These are phyloP conservation scores for Nebria brevicollis DNA, from an alignment of 2,888 invertebrate genomes.

Conservation along the genomic window DNA sequence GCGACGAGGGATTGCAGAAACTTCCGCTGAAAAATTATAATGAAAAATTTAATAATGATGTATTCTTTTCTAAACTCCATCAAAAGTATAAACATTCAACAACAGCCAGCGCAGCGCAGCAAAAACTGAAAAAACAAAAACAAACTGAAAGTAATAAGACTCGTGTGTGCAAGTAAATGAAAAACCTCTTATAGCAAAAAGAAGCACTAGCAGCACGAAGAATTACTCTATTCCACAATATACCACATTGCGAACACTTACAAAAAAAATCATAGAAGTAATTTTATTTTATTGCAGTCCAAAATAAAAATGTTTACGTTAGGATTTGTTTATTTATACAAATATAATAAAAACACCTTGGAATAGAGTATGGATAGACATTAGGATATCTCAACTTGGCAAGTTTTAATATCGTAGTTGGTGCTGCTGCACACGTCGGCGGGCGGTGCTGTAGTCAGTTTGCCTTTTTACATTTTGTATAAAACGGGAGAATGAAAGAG, in stretches of 20 bases:
- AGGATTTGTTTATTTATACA: no score
- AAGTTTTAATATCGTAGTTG: slow-evolving; percentile 45
- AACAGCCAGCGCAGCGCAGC: slow-evolving; percentile 3
- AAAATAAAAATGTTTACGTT: no score
- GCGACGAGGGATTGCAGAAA: slow-evolving; percentile 17
- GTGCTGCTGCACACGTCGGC: not conserved
- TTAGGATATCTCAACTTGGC: slow-evolving; percentile 36
- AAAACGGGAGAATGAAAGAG: slow-evolving; percentile 29
- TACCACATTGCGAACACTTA: not conserved
- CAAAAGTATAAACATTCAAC: slow-evolving; percentile 20
- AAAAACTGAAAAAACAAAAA: slow-evolving; percentile 28
- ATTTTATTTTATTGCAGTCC: no score
- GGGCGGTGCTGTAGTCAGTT: not conserved
- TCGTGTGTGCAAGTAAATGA: slow-evolving; percentile 44
- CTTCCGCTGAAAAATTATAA: slow-evolving; percentile 33
- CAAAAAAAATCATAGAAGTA: not conserved
- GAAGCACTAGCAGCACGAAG: not conserved
- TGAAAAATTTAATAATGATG: slow-evolving; percentile 45
- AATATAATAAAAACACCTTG: not conserved
- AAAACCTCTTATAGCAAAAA: slow-evolving; percentile 35
- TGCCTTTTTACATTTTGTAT: slow-evolving; percentile 45
- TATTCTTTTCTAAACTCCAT: slow-evolving; percentile 30
- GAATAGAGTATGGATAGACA: slow-evolving; percentile 14
- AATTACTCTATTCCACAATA: not conserved
- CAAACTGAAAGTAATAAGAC: slow-evolving; percentile 4